Evolutionary conservation across 2,113 vertebrate genomes (phyloP).

Genomic region (Paradoxurus hermaphroditus): DNA sequence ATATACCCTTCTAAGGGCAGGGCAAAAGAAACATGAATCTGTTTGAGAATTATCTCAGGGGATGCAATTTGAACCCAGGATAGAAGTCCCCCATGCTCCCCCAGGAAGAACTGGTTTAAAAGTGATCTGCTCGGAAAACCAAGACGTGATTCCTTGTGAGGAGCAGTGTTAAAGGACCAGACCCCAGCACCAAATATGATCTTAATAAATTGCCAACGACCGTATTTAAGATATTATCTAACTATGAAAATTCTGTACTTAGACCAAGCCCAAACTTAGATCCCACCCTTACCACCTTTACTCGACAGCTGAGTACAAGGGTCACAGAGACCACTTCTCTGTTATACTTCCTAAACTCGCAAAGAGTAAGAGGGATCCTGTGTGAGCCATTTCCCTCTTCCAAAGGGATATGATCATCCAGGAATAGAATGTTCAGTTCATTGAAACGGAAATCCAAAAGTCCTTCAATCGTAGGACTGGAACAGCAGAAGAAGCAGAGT

Average conservation of each 20-base stretch:
- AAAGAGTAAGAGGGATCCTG: neutral
- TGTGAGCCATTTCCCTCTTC: neutral
- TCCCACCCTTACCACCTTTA: neutral
- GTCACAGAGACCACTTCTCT: neutral
- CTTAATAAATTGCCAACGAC: neutral
- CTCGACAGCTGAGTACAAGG: neutral
- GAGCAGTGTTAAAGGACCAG: neutral
- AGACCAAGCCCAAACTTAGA: neutral
- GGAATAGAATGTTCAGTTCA: neutral
- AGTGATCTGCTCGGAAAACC: neutral
- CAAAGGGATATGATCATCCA: neutral
- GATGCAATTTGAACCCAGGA: neutral
- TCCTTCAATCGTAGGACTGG: neutral
- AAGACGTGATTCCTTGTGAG: neutral
- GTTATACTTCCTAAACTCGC: neutral
- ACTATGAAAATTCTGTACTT: neutral
- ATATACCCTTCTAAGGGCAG: neutral
- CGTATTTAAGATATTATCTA: neutral
- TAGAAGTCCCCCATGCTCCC: neutral
- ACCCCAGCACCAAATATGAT: neutral
- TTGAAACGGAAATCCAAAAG: neutral
- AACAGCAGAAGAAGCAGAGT: neutral
- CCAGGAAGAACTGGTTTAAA: constrained; percentile 9
- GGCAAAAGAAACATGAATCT: constrained; percentile 40
- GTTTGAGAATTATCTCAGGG: constrained; percentile 44